Base-by-base conservation (phyloP, 2,113 vertebrate genomes). In the Xerus inauris region DNA sequence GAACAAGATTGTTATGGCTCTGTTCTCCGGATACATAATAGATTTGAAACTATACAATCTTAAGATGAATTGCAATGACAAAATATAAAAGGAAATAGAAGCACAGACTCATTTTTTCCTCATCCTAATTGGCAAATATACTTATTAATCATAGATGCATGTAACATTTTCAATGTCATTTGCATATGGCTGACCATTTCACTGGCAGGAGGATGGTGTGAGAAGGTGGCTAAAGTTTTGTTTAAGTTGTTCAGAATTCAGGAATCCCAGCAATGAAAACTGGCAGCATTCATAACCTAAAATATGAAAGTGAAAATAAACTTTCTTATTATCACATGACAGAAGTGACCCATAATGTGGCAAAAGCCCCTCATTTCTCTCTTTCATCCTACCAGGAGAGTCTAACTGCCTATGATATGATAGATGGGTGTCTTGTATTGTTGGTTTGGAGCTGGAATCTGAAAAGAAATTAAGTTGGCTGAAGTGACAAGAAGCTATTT, bases 401-500 rank as follows among this genome's bases (percentile, higher is more conserved):
- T 30, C 8, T 26, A 35, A 51, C 20, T 59, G 13, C 28, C 72
- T 59, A 8, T 54, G 57, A 62, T 59, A 8, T 54, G 57, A 62
- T 32, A 64, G 9, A 69, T 24, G 5, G 1, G 12, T 10, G 24
- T 17, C 42, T 72, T 89, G 64, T 10, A n/a, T 26, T 89, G 32
- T 73, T 73, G 10, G 22, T 73, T 76, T 87, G 30, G 6, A 30
- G 19, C 14, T 89, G 14, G 22, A 83, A 51, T 89, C 54, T 64
- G 75, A 88, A 94, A 80, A 67, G n/a, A 67, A 62, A 65, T 90
- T 17, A 87, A 40, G 4, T 24, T 81, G 49, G 13, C 7, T 87
- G 89, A 73, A 67, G 19, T 14, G n/a, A 69, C 16, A 69, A 57
- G 30, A 51, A n/a, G 5, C 76, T 87, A 83, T 88, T 94, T 94